Percentiles rank a stretch among this genome's conserved stretches.
Evolutionary conservation across 2,113 vertebrate genomes (phyloP).

Genomic region (Atlantisia rogersi): DNA sequence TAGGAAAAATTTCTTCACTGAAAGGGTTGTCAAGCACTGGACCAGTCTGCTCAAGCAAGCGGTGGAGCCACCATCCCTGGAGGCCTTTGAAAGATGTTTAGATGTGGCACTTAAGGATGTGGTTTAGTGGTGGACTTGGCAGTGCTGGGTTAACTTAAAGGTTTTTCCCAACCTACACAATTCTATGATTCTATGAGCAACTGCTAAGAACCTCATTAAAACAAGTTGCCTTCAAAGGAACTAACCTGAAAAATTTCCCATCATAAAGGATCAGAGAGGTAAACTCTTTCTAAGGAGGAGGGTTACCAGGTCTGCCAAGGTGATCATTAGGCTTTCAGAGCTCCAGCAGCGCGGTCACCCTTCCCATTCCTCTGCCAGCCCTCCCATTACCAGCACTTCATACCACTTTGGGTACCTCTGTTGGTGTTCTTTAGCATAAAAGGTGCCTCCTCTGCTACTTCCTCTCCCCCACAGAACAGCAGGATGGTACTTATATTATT

Average conservation of each 20-base stretch:
- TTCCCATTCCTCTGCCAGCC: neutral
- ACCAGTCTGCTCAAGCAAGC: neutral
- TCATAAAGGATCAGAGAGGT: neutral
- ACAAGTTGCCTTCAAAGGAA: neutral
- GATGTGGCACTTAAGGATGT: fast-evolving
- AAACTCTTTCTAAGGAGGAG: neutral
- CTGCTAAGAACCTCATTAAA: neutral
- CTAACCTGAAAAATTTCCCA: neutral
- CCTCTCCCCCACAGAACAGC: neutral
- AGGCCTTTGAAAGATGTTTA: fast-evolving
- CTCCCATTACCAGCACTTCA: fast-evolving
- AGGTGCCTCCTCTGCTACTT: neutral
- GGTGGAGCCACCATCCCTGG: neutral
- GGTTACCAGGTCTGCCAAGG: neutral
- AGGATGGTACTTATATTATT: neutral
- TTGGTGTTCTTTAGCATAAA: neutral
- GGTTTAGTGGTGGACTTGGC: neutral
- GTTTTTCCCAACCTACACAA: neutral
- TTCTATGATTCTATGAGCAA: neutral
- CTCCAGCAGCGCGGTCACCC: neutral
- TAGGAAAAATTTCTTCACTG: fast-evolving
- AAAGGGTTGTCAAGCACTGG: neutral
- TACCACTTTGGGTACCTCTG: neutral
- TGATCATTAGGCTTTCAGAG: neutral
- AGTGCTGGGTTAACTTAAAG: neutral